Percentiles rank a stretch among this genome's conserved stretches.
Evolutionary conservation across 2,888 invertebrate species (phyloP).

Genomic region (Amblyteles armatorius): DNA sequence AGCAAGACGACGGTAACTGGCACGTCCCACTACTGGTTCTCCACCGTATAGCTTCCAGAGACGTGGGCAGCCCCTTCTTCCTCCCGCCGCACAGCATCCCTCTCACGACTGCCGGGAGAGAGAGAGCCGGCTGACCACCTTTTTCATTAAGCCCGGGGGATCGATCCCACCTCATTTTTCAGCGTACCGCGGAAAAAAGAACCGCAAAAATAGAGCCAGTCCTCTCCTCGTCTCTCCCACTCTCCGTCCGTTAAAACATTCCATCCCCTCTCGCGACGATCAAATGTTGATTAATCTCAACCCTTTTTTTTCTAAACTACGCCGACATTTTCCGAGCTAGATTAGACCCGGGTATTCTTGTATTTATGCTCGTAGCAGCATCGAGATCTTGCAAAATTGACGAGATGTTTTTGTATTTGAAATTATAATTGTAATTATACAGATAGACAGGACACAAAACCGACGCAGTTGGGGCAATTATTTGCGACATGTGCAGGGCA

Average conservation of each 20-base stretch:
- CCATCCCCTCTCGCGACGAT: constrained; percentile 42
- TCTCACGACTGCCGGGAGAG: constrained; percentile 38
- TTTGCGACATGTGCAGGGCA: no score
- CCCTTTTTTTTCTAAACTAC: neutral
- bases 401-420: neutral
- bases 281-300: constrained; percentile 38
- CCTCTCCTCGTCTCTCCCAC: constrained; percentile 1
- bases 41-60: constrained; percentile 9
- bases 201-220: constrained; percentile 8
- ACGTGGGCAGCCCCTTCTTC: constrained; percentile 25
- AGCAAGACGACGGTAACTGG: constrained; percentile 40
- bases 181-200: constrained; percentile 24
- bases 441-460: no score
- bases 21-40: constrained; percentile 41
- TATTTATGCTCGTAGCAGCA: neutral
- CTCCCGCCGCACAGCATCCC: constrained; percentile 26
- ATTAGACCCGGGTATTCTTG: neutral
- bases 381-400: neutral
- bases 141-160: constrained; percentile 69
- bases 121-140: constrained; percentile 63
- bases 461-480: no score
- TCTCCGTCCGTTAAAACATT: constrained; percentile 35
- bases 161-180: constrained; percentile 57
- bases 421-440: no score
- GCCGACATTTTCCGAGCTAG: constrained; percentile 13